These are phyloP conservation scores for Protomyctophum bolini DNA, from an alignment of 2,113 vertebrate species.

Conservation along the genomic window DNA sequence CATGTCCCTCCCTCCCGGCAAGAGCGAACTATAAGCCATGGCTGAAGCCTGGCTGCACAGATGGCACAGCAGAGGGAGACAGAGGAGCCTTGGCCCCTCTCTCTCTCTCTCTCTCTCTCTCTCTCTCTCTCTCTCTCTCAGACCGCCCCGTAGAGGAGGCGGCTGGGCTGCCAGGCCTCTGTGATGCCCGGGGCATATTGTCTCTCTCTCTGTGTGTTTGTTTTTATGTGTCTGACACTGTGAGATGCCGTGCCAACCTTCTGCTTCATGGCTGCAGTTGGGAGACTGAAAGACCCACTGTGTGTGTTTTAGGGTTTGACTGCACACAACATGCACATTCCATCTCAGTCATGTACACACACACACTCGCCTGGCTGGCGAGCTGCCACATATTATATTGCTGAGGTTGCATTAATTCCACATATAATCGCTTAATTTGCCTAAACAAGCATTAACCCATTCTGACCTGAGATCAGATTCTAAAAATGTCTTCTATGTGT, in stretches of 20 bases:
- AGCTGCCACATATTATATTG: constrained; percentile 12
- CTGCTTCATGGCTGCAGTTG: constrained; percentile 45
- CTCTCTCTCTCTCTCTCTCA: not conserved
- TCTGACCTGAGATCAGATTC: no score
- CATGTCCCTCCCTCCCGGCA: constrained; percentile 31
- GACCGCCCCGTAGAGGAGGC: no score
- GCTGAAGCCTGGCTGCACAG: constrained; percentile 65
- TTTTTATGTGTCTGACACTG: constrained; percentile 53
- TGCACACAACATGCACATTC: constrained; percentile 27
- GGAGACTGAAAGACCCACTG: constrained; percentile 45
- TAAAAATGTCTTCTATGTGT: no score
- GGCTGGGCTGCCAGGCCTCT: constrained; percentile 68
- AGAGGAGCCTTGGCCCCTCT: constrained; percentile 44
- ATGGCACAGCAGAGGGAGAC: constrained; percentile 75
- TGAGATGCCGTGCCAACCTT: constrained; percentile 46
- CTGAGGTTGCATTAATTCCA: constrained; percentile 16
- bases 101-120: constrained; percentile 3
- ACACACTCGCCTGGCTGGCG: constrained; percentile 18
- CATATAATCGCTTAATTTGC: not conserved
- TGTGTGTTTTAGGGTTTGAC: constrained; percentile 32
- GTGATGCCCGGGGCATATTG: constrained; percentile 49
- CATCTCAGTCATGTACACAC: constrained; percentile 33
- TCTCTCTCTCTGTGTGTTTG: constrained; percentile 32
- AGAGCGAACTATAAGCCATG: constrained; percentile 4
- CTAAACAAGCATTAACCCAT: constrained; percentile 9